Evolutionary conservation across 2,888 invertebrate species (phyloP), one percentile per base, ranked within the genome.

Genomic region (Melieria crassipennis): DNA sequence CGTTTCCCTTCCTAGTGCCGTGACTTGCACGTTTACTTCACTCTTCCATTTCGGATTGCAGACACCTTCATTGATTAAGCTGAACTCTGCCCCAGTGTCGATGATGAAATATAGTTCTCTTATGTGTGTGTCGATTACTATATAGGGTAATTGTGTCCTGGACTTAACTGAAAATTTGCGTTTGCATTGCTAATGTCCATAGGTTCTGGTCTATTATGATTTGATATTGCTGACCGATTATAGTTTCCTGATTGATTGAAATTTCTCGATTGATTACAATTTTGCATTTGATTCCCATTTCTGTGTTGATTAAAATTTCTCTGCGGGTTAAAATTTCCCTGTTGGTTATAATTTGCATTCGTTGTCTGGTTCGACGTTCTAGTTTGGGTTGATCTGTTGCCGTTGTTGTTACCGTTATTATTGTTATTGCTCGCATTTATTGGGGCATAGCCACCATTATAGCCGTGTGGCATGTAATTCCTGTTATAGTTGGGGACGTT

Each of bases 81-180:
- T 73, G 60, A 75, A 73, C 47, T 76, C 73, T 11, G 75, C 73
- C 71, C 71, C 75, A 62, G 73, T 76, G 65, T 75, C 72, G 30
- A 76, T 71, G 43, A 76, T 75, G 58, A 73, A 73, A 11, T 65
- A 48, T 30, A 73, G 69, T 11, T 67, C 58, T 58, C 50, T 73
- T 46, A 55, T 55, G 4, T 63, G 60, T 30, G 30, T 30, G 47
- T 30, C 16, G 30, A 30, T 30, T 30, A 30, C 30, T 30, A 30
- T 30, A 30, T 3, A 30, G 30, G 30, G 30, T 30, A 30, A 30
- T 30, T 30, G 30, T 30, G 1, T 30, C 30, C 30, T 30, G 30
- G 30, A 30, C 30, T 30, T 30, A 3, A 30, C 30, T 30, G 30
- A 30, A 30, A 30, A 56, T 16, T 56, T 56, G 56, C 56, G 56